Evolutionary conservation across 2,113 vertebrate genomes (phyloP), one percentile per base, ranked within the genome.

Genomic region (Coturnix japonica): DNA sequence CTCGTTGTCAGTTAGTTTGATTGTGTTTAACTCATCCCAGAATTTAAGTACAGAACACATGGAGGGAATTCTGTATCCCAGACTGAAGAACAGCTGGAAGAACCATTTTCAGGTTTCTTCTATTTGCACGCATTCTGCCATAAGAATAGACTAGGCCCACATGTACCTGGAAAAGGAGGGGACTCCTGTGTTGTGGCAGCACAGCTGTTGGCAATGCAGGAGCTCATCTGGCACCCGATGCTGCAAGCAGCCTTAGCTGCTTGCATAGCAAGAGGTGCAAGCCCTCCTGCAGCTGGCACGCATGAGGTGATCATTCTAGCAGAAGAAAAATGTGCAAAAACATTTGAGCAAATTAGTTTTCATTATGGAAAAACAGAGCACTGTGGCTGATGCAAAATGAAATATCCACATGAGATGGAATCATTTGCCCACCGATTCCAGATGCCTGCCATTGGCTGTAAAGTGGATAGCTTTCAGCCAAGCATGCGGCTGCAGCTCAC

Each of bases 251-350:
- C 43, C 28, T 35, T 22, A 59, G 37, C 7, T 0, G 1, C 44
- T 81, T 81, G 61, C 39, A 33, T 11, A 49, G 6, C 30, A 16
- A 81, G 57, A 86, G 20, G 25, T 79, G 19, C 54, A 81, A 78
- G 59, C 53, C 31, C 33, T 90, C 20, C 47, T 69, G 57, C 1
- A 3, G 61, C 63, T 91, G 70, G 30, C 79, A 79, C 11, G 8
- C 44, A 49, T 1, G 2, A 12, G 53, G 49, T 86, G 53, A 95
- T 78, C 84, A 75, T 78, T 90, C 30, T 66, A 89, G 57, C 74
- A 92, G 74, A 83, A 86, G 63, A 90, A 79, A 37, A 90, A 86
- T 17, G 7, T 86, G 71, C 22, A 85, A 89, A 94, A 90, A 54
- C n/a, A 54, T 86, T 75, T 81, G 35, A 69, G 61, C 25, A 61